Evolutionary conservation across 2,888 invertebrate genomes (phyloP).

Genomic region (Lordiphosa fenestrarum): DNA sequence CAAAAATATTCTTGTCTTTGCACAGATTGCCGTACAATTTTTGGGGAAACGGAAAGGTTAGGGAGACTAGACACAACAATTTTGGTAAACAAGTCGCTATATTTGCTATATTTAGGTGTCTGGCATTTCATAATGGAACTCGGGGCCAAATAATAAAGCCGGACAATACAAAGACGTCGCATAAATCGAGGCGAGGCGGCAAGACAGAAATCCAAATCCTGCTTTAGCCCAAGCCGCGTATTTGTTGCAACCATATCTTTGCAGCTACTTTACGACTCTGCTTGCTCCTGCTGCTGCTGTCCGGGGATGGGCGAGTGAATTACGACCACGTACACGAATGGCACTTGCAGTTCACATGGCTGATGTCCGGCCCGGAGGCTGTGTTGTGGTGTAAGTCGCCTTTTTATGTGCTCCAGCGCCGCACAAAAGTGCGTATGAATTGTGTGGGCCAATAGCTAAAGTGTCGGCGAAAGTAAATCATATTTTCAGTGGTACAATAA

Average conservation of each 20-base stretch:
- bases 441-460: constrained; percentile 28
- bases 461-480: constrained; percentile 62
- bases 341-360: constrained; percentile 29
- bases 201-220: constrained; percentile 22
- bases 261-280: constrained; percentile 32
- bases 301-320: constrained; percentile 17
- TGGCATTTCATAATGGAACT: constrained; percentile 28
- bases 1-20: constrained; percentile 28
- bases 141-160: constrained; percentile 35
- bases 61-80: constrained; percentile 21
- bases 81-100: constrained; percentile 37
- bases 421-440: constrained; percentile 59
- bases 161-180: constrained; percentile 18
- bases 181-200: constrained; percentile 16
- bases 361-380: constrained; percentile 1
- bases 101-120: constrained; percentile 36
- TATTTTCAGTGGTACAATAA: constrained; percentile 74
- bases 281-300: not conserved
- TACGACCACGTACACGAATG: constrained; percentile 29
- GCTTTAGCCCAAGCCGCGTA: constrained; percentile 30
- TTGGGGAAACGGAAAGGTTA: not conserved
- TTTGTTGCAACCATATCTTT: constrained; percentile 37
- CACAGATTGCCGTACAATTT: constrained; percentile 34
- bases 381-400: constrained; percentile 48
- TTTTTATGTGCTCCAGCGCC: constrained; percentile 64